phyloP scores from a whole-genome alignment of 2,888 invertebrate genomes.

The Sarcophaga caerulescens region DNA sequence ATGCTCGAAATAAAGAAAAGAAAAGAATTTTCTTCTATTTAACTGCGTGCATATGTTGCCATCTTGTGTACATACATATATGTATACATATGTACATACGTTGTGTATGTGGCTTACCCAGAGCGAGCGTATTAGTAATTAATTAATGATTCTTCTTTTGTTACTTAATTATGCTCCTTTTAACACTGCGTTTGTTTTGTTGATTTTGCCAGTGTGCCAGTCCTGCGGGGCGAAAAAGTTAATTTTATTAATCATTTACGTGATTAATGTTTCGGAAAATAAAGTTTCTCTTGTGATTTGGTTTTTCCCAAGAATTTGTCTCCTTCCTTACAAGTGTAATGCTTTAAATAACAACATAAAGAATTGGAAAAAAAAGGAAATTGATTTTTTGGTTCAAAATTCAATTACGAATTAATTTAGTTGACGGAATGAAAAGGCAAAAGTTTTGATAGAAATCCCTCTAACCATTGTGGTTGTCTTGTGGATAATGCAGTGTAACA shows the following conservation, averaged over 20 bases:
- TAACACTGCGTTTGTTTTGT: neutral
- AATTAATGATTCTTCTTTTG: conserved; percentile 39
- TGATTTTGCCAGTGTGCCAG: no score
- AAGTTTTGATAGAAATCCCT: no score
- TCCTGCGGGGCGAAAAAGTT: neutral
- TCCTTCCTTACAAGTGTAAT: no score
- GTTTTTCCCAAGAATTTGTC: no score
- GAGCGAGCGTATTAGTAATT: conserved; percentile 31
- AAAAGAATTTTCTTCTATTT: neutral
- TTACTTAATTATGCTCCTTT: neutral
- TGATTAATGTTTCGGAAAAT: neutral
- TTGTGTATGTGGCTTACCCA: neutral
- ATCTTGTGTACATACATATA: no score
- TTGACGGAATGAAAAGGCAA: no score
- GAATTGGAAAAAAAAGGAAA: no score
- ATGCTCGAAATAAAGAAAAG: neutral
- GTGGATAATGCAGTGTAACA: no score
- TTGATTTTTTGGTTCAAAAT: no score
- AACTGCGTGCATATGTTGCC: neutral
- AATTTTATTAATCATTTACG: neutral
- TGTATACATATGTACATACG: neutral
- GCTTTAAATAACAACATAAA: no score
- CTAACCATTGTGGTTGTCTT: no score
- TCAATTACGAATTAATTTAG: no score
- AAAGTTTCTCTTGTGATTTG: neutral